These are phyloP conservation scores for Heliocidaris erythrogramma DNA, from an alignment of 35 echinoderm and acorn worm genomes.

Conservation along the genomic window DNA sequence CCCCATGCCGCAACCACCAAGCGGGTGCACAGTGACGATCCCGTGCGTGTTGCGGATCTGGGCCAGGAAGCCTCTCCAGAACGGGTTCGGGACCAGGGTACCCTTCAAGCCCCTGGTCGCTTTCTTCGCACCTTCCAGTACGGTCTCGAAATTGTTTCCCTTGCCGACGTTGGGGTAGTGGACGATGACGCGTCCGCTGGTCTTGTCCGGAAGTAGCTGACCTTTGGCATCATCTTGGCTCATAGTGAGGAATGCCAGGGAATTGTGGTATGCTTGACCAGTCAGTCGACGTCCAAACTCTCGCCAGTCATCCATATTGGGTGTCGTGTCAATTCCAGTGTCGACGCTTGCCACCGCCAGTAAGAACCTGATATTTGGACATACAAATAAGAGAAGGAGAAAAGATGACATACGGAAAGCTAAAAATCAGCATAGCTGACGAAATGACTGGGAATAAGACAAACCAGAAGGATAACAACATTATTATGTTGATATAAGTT, in stretches of 20 bases:
- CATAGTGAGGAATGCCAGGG: slow-evolving; percentile 68
- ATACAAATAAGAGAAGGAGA: no score
- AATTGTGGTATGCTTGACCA: slow-evolving; percentile 66
- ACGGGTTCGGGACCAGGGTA: not conserved
- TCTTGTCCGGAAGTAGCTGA: slow-evolving; percentile 45
- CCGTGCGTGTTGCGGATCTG: not conserved
- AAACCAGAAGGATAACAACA: no score
- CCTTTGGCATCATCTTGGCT: slow-evolving; percentile 66
- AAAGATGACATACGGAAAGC: no score
- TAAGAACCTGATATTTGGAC: not conserved
- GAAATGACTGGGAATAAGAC: no score
- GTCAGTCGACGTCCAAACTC: slow-evolving; percentile 54
- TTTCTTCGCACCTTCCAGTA: slow-evolving; percentile 20
- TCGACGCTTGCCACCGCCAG: slow-evolving; percentile 55
- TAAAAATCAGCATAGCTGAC: no score
- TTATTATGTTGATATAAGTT: no score
- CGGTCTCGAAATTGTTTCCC: slow-evolving; percentile 64
- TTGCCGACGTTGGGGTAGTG: slow-evolving; percentile 70
- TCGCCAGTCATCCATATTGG: slow-evolving; percentile 69
- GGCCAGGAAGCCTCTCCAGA: not conserved
- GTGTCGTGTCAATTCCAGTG: slow-evolving; percentile 60
- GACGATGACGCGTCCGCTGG: slow-evolving; percentile 62
- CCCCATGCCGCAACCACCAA: slow-evolving; percentile 41
- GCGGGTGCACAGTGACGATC: slow-evolving; percentile 43
- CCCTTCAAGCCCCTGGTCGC: slow-evolving; percentile 16